Evolutionary conservation across 1,140 invertebrate species (phyloP).

Genomic region (Platyscapa corneri): DNA sequence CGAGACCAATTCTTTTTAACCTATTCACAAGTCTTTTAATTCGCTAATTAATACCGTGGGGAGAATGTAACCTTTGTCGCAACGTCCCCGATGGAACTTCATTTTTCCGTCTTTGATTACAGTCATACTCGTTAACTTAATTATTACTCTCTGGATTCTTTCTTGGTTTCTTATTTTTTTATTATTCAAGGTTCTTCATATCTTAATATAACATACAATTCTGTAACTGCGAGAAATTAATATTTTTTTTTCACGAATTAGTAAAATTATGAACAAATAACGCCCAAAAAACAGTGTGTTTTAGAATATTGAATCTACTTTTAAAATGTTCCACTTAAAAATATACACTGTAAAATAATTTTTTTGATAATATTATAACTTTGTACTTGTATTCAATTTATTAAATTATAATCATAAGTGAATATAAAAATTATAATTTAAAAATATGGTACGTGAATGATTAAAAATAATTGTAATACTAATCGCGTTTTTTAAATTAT

Average conservation of each 20-base stretch:
- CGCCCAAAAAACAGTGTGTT: no score
- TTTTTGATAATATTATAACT: no score
- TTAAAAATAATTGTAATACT: no score
- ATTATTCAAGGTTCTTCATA: neutral
- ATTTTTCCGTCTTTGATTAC: slow-evolving; percentile 39
- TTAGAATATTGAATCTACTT: no score
- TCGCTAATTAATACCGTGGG: slow-evolving; percentile 49
- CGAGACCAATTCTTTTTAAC: slow-evolving; percentile 45
- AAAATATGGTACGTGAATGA: no score
- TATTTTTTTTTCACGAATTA: neutral
- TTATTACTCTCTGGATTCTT: slow-evolving; percentile 16
- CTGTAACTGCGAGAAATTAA: neutral
- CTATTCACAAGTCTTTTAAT: slow-evolving; percentile 33
- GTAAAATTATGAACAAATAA: neutral
- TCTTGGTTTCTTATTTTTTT: neutral
- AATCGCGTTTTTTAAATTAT: no score
- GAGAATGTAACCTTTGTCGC: neutral
- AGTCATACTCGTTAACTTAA: slow-evolving; percentile 12
- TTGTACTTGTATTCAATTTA: no score
- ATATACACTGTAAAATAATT: no score
- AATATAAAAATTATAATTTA: no score
- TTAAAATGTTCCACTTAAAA: no score
- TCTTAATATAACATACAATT: neutral
- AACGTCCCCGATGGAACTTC: slow-evolving; percentile 44
- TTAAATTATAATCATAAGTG: no score